Percentiles rank a stretch among this genome's conserved stretches.
These are phyloP conservation scores for Trissonchulus latispiculum DNA, from an alignment of 2,888 invertebrate genomes.

Conservation along the genomic window DNA sequence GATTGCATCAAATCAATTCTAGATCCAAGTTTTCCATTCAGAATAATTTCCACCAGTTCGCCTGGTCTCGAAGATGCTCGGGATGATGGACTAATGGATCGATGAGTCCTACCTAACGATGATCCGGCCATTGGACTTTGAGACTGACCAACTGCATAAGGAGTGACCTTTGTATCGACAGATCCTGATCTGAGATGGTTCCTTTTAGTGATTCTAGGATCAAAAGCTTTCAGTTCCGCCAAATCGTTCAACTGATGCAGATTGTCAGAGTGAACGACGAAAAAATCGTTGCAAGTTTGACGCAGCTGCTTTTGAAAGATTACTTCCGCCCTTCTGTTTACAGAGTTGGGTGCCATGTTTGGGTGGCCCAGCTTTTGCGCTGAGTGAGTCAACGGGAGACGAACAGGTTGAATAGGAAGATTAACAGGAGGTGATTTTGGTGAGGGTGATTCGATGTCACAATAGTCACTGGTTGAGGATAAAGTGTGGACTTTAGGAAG, in stretches of 20 bases:
- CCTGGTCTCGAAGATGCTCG: not conserved
- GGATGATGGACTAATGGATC: not conserved
- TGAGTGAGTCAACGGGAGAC: too few species aligned
- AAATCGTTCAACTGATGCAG: not conserved
- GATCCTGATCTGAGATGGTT: not conserved
- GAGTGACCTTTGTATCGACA: not conserved
- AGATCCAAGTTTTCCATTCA: conserved; percentile 6
- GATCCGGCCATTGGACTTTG: not conserved
- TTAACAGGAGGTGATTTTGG: not conserved
- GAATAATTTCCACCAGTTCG: conserved; percentile 9
- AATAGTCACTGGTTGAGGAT: not conserved
- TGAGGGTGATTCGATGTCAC: not conserved
- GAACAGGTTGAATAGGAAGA: too few species aligned
- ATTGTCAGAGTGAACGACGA: not conserved
- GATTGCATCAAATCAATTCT: not conserved
- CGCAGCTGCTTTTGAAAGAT: not conserved
- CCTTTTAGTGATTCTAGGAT: not conserved
- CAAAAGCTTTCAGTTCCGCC: too few species aligned
- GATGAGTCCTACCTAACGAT: too few species aligned
- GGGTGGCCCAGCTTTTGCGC: too few species aligned
- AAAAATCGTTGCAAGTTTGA: not conserved
- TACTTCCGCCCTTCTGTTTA: not conserved
- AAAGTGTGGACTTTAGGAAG: too few species aligned
- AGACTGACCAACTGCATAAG: not conserved
- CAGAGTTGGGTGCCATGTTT: not conserved